Evolutionary conservation across 2,797 vertebrate species (phyloP).

Genomic region (Gymnoscopelus braueri): DNA sequence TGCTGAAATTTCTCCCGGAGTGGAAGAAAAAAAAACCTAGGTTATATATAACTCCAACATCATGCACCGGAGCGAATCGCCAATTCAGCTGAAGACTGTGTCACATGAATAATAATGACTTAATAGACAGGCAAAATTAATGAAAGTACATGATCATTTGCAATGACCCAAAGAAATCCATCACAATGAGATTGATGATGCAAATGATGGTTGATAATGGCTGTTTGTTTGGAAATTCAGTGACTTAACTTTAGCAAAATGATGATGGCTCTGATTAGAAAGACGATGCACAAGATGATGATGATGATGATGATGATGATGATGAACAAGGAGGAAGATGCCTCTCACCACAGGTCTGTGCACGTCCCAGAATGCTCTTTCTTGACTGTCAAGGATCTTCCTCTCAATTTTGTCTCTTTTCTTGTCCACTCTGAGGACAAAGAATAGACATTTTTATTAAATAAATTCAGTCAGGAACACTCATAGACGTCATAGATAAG

Average conservation of each 20-base stretch:
- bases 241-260: slow-evolving; percentile 3
- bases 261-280: neutral
- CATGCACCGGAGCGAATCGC: too few species aligned
- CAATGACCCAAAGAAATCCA: too few species aligned
- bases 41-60: too few species aligned
- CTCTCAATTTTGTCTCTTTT: slow-evolving; percentile 98
- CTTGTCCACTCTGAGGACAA: slow-evolving; percentile 90
- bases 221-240: too few species aligned
- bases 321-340: neutral
- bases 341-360: slow-evolving; percentile 95
- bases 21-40: too few species aligned
- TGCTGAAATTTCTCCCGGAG: too few species aligned
- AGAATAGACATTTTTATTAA: slow-evolving; percentile 17
- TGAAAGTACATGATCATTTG: too few species aligned
- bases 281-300: neutral
- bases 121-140: too few species aligned
- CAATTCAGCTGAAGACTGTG: too few species aligned
- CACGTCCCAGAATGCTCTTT: slow-evolving; percentile 97
- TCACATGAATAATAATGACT: too few species aligned
- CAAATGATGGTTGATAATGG: too few species aligned
- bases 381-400: slow-evolving; percentile 98
- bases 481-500: neutral
- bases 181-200: too few species aligned
- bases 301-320: neutral
- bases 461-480: neutral